These are phyloP conservation scores for Parazoanthus swiftii DNA, from an alignment of 92 coral and sea anemone species.

Conservation along the genomic window DNA sequence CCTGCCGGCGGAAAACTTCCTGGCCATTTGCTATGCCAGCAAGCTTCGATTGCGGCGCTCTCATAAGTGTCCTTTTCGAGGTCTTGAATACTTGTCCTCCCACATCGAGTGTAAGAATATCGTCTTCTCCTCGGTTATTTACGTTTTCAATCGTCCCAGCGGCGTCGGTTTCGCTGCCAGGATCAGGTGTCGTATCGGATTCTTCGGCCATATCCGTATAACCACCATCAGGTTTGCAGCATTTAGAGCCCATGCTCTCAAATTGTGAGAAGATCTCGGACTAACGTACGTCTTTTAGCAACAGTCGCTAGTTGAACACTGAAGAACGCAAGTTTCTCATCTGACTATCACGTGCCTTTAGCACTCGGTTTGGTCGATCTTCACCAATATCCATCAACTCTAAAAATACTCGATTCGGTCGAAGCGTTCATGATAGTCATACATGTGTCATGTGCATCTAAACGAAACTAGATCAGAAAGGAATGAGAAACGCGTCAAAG, in stretches of 20 bases:
- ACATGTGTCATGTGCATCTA: neutral
- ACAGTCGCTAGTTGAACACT: neutral
- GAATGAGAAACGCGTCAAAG: neutral
- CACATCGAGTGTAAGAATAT: constrained; percentile 31
- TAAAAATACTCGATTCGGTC: neutral
- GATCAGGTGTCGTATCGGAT: neutral
- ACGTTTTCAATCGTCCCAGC: constrained; percentile 18
- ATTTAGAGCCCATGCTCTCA: constrained; percentile 26
- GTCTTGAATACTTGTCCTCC: constrained; percentile 36
- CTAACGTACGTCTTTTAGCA: neutral
- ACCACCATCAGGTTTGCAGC: neutral
- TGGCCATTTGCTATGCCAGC: constrained; percentile 78
- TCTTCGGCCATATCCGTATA: neutral
- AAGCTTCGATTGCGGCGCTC: constrained; percentile 64
- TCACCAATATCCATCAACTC: neutral
- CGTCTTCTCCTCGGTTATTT: constrained; percentile 7
- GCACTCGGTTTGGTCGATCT: neutral
- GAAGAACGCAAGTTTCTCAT: neutral
- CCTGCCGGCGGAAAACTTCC: constrained; percentile 96
- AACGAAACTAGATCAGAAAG: neutral
- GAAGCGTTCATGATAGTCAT: neutral
- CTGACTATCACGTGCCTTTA: neutral
- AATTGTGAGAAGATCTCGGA: neutral
- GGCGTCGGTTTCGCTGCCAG: constrained; percentile 10
- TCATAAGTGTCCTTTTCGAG: constrained; percentile 35